These are phyloP conservation scores for Macrosteles quadrilineatus DNA, from an alignment of 1,140 invertebrate genomes.

Conservation along the genomic window DNA sequence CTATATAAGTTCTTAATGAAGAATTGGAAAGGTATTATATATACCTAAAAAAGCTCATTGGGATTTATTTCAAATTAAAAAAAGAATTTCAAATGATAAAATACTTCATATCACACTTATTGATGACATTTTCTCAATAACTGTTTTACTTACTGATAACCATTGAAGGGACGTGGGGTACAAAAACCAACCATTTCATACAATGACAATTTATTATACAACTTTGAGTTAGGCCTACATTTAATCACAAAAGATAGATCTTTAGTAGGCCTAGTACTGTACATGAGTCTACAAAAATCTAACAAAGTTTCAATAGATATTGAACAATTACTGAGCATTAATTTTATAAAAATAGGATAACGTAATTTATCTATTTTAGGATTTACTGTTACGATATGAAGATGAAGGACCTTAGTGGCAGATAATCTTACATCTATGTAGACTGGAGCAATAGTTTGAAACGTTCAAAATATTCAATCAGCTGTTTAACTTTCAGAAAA, in stretches of 20 bases:
- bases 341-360: slow-evolving; percentile 31
- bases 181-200: neutral
- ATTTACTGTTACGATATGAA: slow-evolving; percentile 12
- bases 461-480: too few relatives aligned
- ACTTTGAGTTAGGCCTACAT: slow-evolving; percentile 37
- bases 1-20: too few relatives aligned
- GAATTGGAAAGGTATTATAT: too few relatives aligned
- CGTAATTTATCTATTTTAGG: slow-evolving; percentile 18
- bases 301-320: slow-evolving; percentile 28
- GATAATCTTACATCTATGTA: slow-evolving; percentile 5
- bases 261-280: slow-evolving; percentile 14
- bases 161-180: too few relatives aligned
- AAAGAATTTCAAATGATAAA: too few relatives aligned
- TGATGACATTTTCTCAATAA: too few relatives aligned
- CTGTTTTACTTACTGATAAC: too few relatives aligned
- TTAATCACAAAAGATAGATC: slow-evolving; percentile 31
- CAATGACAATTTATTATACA: slow-evolving; percentile 40
- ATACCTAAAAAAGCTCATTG: too few relatives aligned
- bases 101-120: too few relatives aligned
- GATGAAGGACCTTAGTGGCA: neutral
- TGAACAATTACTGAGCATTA: slow-evolving; percentile 32
- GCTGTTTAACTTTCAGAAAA: too few relatives aligned
- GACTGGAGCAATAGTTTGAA: neutral
- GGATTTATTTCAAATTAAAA: too few relatives aligned
- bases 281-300: slow-evolving; percentile 34